Conservation (phyloP, 2,888 invertebrate genomes). For the Papilio elwesi region DNA sequence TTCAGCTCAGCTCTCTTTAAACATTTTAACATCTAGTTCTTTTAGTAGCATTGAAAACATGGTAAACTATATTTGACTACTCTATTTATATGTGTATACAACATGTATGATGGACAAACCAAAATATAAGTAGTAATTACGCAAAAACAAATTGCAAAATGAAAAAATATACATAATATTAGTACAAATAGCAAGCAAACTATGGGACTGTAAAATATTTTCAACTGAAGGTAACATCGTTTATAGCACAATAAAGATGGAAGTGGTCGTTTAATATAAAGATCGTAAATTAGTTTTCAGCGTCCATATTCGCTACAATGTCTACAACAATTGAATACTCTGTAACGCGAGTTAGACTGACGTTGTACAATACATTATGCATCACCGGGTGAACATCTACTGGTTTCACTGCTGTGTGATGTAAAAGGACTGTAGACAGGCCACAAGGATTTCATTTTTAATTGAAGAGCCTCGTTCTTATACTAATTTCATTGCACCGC, state of each 20-base stretch:
- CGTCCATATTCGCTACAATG: background rate
- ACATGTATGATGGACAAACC: no score
- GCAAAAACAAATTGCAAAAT: background rate
- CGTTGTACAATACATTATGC: background rate
- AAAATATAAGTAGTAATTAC: background rate
- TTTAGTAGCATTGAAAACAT: background rate
- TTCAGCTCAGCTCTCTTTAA: background rate
- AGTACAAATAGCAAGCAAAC: no score
- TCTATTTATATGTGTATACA: no score
- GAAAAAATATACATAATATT: background rate
- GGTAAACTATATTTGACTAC: no score
- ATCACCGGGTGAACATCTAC: no score
- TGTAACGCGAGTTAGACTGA: background rate
- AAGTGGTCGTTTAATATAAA: conserved; percentile 1
- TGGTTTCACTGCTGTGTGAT: no score
- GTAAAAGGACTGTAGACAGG: no score
- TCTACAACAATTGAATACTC: background rate
- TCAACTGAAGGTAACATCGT: background rate
- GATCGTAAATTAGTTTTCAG: conserved; percentile 8
- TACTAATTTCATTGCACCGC: no score
- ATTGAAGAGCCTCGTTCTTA: no score
- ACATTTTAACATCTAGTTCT: background rate
- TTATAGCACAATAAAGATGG: conserved; percentile 19
- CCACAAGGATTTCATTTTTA: no score
- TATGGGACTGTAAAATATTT: background rate